Base-by-base conservation (phyloP, 2,888 invertebrate genomes). In the Lasioglossum calceatum region DNA sequence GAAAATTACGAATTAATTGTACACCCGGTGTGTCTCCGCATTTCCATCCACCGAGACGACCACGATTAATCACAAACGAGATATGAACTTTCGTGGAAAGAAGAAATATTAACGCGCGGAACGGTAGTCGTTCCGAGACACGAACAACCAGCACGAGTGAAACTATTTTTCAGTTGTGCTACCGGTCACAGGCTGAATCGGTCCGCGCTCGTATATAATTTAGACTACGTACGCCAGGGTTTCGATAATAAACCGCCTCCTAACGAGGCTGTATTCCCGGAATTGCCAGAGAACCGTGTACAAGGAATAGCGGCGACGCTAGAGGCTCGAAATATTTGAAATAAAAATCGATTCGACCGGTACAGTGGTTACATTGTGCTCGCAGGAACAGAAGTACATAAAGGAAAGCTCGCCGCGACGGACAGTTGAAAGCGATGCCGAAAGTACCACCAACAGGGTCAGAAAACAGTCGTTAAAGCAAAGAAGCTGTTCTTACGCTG, bases 381-480 rank as follows among this genome's bases (percentile, higher is more conserved):
- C 39, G 64, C 54, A 64, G 79, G 61, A 70, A 85, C 80, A 72
- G 67, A 78, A 54, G 76, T 47, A 7, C 7, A 61, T 72, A 75
- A 76, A 73, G 47, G 82, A 82, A 79, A 73, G 23, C 77, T 81
- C 76, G 81, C 90, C 92, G 92, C 88, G 84, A 87, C 85, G 87
- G 90, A 93, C 92, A 93, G 92, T 84, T 92, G 88, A 89, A 92
- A 93, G 90, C 90, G 92, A 92, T 92, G 92, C 91, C 88, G 87
- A 91, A 92, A 91, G 91, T 91, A 89, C 85, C 72, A 81, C 88
- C 83, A 85, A 78, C 84, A 81, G 80, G 87, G 90, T 88, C 88
- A 87, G 90, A 89, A 90, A 92, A 91, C 88, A 86, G 87, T 92
- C 91, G 87, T 90, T 91, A 92, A 91, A 91, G 89, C 87, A 85